Evolutionary conservation across 2,888 invertebrate species (phyloP).

Genomic region (Trichogramma evanescens): DNA sequence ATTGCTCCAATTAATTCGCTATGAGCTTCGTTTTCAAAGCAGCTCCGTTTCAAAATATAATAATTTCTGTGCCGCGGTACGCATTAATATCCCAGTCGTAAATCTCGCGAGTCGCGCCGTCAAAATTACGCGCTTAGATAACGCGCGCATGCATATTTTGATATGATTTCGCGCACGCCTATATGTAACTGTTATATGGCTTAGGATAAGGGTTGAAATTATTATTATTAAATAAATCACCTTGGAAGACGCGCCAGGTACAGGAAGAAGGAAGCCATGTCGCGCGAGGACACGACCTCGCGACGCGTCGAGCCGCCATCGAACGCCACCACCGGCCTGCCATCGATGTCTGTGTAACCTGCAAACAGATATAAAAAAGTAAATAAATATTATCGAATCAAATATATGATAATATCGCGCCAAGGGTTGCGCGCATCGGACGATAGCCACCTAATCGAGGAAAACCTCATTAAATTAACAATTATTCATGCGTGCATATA

Average conservation of each 20-base stretch:
- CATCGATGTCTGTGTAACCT: constrained; percentile 63
- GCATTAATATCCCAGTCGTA: too few species aligned
- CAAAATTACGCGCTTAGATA: too few species aligned
- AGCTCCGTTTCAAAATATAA: too few species aligned
- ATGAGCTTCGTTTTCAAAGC: too few species aligned
- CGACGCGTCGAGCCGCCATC: constrained; percentile 55
- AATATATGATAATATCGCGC: neutral
- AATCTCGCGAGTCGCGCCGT: too few species aligned
- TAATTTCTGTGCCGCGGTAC: too few species aligned
- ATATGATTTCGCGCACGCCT: too few species aligned
- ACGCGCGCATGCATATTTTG: too few species aligned
- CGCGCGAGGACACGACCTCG: constrained; percentile 58
- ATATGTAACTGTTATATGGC: too few species aligned
- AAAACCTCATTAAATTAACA: constrained; percentile 9
- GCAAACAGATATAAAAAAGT: constrained; percentile 27
- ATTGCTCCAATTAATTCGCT: constrained; percentile 11
- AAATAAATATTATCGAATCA: too few species aligned
- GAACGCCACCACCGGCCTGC: constrained; percentile 61
- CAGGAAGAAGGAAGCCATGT: constrained; percentile 63
- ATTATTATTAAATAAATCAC: constrained; percentile 46
- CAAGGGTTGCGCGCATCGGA: neutral
- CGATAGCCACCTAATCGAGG: constrained; percentile 8
- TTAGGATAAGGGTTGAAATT: too few species aligned
- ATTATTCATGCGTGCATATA: constrained; percentile 8
- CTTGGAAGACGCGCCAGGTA: constrained; percentile 67